Conservation (phyloP, 2,888 invertebrate species). For the Zhuqinia jingwanae region DNA sequence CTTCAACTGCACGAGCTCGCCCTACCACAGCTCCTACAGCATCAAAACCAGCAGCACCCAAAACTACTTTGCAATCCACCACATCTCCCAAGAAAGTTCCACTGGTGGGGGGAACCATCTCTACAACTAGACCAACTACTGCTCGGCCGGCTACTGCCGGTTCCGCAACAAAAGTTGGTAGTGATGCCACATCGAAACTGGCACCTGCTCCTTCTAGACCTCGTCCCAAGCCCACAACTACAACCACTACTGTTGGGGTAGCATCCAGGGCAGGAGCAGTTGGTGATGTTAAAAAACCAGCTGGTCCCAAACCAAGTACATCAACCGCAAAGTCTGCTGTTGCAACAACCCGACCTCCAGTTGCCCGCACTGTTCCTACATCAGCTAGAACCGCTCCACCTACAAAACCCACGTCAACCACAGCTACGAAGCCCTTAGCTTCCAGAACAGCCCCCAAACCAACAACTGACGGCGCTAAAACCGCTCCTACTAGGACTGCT, state of each 20-base stretch:
- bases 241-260: conserved; percentile 62
- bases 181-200: conserved; percentile 51
- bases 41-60: conserved; percentile 9
- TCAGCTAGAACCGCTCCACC: conserved; percentile 27
- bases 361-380: conserved; percentile 13
- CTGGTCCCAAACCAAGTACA: conserved; percentile 76
- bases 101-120: not conserved
- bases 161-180: conserved; percentile 17
- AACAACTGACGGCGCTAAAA: conserved; percentile 6
- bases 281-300: conserved; percentile 79
- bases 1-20: not conserved
- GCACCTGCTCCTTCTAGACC: conserved; percentile 32
- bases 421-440: conserved; percentile 77
- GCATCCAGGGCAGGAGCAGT: not conserved
- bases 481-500: conserved; percentile 35
- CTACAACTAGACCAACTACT: conserved; percentile 19
- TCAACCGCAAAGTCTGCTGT: conserved; percentile 69
- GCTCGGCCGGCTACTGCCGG: conserved; percentile 42
- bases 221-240: conserved; percentile 43
- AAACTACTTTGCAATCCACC: conserved; percentile 1
- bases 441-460: conserved; percentile 44
- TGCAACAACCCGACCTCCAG: conserved; percentile 37
- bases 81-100: conserved; percentile 23
- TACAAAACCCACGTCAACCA: conserved; percentile 71
- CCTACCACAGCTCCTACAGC: conserved; percentile 38